Evolutionary conservation across 2,888 invertebrate genomes (phyloP).

Genomic region (Heteropelma amictum): DNA sequence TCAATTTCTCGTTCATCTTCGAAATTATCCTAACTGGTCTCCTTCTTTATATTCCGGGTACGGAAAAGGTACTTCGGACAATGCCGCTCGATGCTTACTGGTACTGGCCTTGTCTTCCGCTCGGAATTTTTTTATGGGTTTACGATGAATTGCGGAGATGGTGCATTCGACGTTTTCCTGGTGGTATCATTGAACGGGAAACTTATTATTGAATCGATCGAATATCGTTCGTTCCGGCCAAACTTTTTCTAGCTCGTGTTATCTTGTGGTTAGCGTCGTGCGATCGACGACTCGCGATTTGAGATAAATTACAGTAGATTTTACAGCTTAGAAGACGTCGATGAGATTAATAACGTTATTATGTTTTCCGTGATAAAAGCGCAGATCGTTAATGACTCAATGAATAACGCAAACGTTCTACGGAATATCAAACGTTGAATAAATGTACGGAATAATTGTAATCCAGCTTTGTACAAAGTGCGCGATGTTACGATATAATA

Average conservation of each 20-base stretch:
- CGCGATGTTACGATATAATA: too few species aligned
- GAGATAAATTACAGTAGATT: too few species aligned
- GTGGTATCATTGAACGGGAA: slow-evolving; percentile 81
- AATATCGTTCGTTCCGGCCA: neutral
- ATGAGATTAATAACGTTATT: too few species aligned
- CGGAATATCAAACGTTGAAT: too few species aligned
- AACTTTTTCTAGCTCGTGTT: neutral
- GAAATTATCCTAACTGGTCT: slow-evolving; percentile 82
- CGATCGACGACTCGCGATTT: too few species aligned
- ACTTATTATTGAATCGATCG: slow-evolving; percentile 70
- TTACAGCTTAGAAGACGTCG: too few species aligned
- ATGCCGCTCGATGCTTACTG: slow-evolving; percentile 79
- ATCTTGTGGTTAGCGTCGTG: too few species aligned
- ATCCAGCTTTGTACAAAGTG: too few species aligned
- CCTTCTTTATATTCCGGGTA: slow-evolving; percentile 84
- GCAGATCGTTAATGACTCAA: too few species aligned
- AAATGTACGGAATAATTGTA: too few species aligned
- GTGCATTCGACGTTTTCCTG: slow-evolving; percentile 83
- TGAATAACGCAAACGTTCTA: too few species aligned
- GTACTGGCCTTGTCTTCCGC: slow-evolving; percentile 88
- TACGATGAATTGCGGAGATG: slow-evolving; percentile 88
- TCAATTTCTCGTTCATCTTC: slow-evolving; percentile 84
- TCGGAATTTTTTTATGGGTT: slow-evolving; percentile 83
- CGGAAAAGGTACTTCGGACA: slow-evolving; percentile 80
- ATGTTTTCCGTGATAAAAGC: too few species aligned